Percentiles rank a stretch among this genome's conserved stretches.
These are phyloP conservation scores for Itoplectis maculator DNA, from an alignment of 2,888 invertebrate species.

Conservation along the genomic window DNA sequence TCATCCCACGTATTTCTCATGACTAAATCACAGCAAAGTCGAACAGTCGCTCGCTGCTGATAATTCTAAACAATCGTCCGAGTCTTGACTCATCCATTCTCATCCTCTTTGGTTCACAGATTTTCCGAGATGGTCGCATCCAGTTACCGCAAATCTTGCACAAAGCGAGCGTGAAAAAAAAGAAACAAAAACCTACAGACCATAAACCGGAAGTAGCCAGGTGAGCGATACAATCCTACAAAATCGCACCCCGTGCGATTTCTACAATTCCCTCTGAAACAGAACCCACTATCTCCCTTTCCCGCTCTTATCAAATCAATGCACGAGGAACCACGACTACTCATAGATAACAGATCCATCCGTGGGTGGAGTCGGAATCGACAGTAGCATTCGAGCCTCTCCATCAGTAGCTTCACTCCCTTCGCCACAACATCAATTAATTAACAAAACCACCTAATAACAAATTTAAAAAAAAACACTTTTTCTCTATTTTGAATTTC, in stretches of 20 bases:
- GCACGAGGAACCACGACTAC: constrained; percentile 15
- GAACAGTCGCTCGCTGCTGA: background rate
- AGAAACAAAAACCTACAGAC: background rate
- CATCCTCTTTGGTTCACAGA: constrained; percentile 18
- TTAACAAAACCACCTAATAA: too few species aligned
- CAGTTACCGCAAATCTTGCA: background rate
- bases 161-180: constrained; percentile 30
- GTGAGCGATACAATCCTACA: constrained; percentile 8
- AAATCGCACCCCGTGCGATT: background rate
- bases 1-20: background rate
- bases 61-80: background rate
- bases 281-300: background rate
- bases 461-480: background rate
- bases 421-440: background rate
- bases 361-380: background rate
- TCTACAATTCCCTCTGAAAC: background rate
- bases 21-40: background rate
- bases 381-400: background rate
- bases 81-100: background rate
- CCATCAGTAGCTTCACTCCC: background rate
- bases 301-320: constrained; percentile 47
- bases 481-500: constrained; percentile 5
- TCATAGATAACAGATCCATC: constrained; percentile 27
- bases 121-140: constrained; percentile 33
- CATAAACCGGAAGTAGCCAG: constrained; percentile 4